Evolutionary conservation across 92 coral and sea anemone genomes (phyloP), one percentile per base, ranked within the genome.

Genomic region (Phenganax marumi): DNA sequence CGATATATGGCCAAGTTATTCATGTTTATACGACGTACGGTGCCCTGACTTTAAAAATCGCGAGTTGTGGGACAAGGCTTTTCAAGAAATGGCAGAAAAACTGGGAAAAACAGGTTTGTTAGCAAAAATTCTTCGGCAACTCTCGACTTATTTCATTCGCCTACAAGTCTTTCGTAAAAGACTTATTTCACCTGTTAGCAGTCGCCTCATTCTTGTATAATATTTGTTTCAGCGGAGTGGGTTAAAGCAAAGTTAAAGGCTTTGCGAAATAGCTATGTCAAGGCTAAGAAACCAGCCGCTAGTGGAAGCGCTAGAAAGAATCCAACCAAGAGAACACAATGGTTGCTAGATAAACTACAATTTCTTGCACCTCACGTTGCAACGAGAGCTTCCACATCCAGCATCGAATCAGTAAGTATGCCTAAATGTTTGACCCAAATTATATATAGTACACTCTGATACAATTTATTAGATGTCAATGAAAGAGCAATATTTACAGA

Each of bases 71-170:
- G 76, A 84, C 46, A 52, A 19, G 74, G 76, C 87, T 33, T 25
- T 75, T 58, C 14, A 70, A 84, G 84, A 84, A 84, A 75, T 84
- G 7, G 87, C 87, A 63, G 82, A 43, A 73, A 84, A 83, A 72
- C 50, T 83, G 65, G 50, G 33, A 68, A 64, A 49, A 14, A 26
- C 6, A 80, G 84, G 65, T 80, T 0, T 10, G 60, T 54, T n/a
- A n/a, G 10, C n/a, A 10, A n/a, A 54, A 10, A 54, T 54, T 10
- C n/a, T 54, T 54, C 11, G 10, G n/a, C n/a, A 10, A 10, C 11
- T n/a, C n/a, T n/a, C n/a, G n/a, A n/a, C n/a, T n/a, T n/a, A n/a
- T n/a, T n/a, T n/a, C n/a, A n/a, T n/a, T n/a, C n/a, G n/a, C n/a
- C n/a, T n/a, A n/a, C n/a, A n/a, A n/a, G n/a, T n/a, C n/a, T n/a